Evolutionary conservation across 2,888 invertebrate species (phyloP).

Genomic region (Drosophila picticornis): DNA sequence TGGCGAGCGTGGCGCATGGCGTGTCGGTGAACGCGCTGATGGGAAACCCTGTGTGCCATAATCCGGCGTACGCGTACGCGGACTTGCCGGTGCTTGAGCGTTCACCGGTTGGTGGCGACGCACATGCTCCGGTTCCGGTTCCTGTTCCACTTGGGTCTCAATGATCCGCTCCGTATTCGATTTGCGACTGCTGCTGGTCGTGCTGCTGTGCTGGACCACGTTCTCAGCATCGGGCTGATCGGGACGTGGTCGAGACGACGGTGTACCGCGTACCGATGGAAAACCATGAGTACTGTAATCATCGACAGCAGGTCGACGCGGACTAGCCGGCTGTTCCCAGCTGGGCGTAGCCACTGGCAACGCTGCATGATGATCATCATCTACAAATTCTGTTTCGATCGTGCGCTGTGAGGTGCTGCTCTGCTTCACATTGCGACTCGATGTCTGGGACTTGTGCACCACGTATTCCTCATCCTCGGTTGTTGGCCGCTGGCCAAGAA

Average conservation of each 20-base stretch:
- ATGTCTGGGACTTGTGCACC: slow-evolving; percentile 74
- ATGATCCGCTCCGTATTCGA: slow-evolving; percentile 74
- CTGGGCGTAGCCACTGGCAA: slow-evolving; percentile 40
- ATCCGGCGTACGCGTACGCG: slow-evolving; percentile 57
- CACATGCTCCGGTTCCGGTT: slow-evolving; percentile 26
- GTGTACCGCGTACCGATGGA: slow-evolving; percentile 65
- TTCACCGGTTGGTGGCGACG: slow-evolving; percentile 33
- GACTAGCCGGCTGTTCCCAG: slow-evolving; percentile 60
- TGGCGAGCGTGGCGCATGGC: slow-evolving; percentile 32
- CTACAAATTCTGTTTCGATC: slow-evolving; percentile 71
- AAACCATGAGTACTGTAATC: slow-evolving; percentile 75
- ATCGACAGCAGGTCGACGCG: slow-evolving; percentile 44
- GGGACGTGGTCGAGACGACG: slow-evolving; percentile 9
- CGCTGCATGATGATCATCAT: slow-evolving; percentile 44
- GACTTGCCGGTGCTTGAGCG: slow-evolving; percentile 33
- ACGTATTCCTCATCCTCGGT: slow-evolving; percentile 71
- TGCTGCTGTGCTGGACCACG: slow-evolving; percentile 19
- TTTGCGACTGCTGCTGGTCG: slow-evolving; percentile 48
- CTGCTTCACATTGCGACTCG: slow-evolving; percentile 71
- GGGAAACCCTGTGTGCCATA: slow-evolving; percentile 70
- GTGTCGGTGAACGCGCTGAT: slow-evolving; percentile 60
- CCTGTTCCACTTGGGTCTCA: slow-evolving; percentile 50
- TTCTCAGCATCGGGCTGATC: slow-evolving; percentile 66
- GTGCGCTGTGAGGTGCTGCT: slow-evolving; percentile 72
- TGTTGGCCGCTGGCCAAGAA: slow-evolving; percentile 59